These are phyloP conservation scores for Caranx ignobilis DNA, from an alignment of 2,113 vertebrate species.

Conservation along the genomic window DNA sequence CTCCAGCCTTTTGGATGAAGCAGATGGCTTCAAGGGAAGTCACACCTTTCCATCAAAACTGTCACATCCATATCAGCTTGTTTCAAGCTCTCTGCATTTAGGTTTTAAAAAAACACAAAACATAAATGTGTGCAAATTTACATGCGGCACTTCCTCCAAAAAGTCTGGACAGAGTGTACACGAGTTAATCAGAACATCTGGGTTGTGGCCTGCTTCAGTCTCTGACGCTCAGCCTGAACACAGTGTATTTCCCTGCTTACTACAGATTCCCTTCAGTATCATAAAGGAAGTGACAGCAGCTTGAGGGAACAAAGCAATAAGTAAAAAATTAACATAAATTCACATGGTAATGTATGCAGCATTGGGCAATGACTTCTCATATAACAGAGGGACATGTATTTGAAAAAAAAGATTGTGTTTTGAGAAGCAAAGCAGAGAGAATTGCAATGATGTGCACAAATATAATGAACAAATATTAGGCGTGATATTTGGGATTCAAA, in stretches of 20 bases:
- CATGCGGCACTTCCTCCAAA: background rate
- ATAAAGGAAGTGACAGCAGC: slow-evolving; percentile 65
- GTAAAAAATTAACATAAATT: slow-evolving; percentile 77
- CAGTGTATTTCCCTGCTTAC: slow-evolving; percentile 23
- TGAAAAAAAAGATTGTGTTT: slow-evolving; percentile 44
- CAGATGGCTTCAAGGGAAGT: background rate
- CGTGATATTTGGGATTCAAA: slow-evolving; percentile 61
- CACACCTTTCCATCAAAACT: background rate
- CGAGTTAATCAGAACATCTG: slow-evolving; percentile 9
- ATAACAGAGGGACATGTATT: slow-evolving; percentile 66
- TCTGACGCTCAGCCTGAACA: background rate
- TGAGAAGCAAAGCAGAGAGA: slow-evolving; percentile 51
- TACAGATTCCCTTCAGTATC: slow-evolving; percentile 53
- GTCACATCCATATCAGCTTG: background rate
- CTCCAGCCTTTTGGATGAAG: background rate
- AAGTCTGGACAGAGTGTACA: background rate
- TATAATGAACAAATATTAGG: slow-evolving; percentile 72
- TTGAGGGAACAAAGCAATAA: slow-evolving; percentile 72
- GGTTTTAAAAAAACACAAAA: slow-evolving; percentile 1
- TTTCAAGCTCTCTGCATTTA: too few species aligned
- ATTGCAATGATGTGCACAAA: slow-evolving; percentile 43
- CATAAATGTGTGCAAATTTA: slow-evolving; percentile 6
- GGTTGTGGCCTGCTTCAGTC: slow-evolving; percentile 25
- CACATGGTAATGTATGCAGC: slow-evolving; percentile 80
- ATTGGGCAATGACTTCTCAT: slow-evolving; percentile 63